Evolutionary conservation across 2,888 invertebrate species (phyloP).

Genomic region (Drosophila fulvimacula): DNA sequence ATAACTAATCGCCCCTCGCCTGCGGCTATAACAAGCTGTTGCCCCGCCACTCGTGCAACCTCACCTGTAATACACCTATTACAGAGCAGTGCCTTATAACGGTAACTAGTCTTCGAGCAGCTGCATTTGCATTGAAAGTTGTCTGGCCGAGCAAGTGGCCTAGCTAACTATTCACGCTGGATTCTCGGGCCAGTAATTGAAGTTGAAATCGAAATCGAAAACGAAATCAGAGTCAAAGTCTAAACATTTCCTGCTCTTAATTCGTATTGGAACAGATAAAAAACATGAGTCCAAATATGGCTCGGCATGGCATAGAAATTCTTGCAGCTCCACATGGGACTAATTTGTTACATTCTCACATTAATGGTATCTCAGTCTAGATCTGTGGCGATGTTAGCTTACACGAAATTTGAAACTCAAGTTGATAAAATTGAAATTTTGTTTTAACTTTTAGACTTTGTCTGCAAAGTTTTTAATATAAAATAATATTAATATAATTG

Average conservation of each 20-base stretch:
- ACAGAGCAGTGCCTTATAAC: slow-evolving; percentile 41
- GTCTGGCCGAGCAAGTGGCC: slow-evolving; percentile 30
- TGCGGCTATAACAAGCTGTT: background rate
- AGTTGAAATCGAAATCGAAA: slow-evolving; percentile 46
- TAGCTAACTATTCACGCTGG: background rate
- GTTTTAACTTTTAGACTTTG: no score
- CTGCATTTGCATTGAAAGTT: slow-evolving; percentile 76
- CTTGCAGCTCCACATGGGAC: slow-evolving; percentile 4
- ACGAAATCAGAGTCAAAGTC: slow-evolving; percentile 7
- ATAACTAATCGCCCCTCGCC: slow-evolving; percentile 4
- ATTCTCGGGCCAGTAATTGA: slow-evolving; percentile 37
- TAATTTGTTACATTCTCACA: slow-evolving; percentile 11
- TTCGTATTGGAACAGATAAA: slow-evolving; percentile 26
- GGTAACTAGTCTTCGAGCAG: slow-evolving; percentile 42
- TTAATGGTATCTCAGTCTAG: background rate
- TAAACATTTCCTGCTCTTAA: slow-evolving; percentile 24
- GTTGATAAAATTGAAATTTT: background rate
- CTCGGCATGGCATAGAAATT: slow-evolving; percentile 5
- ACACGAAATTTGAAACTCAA: background rate
- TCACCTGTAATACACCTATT: slow-evolving; percentile 7
- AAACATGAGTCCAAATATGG: slow-evolving; percentile 15
- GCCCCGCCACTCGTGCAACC: background rate
- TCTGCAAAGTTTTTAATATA: no score
- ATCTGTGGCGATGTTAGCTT: background rate
- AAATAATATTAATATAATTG: no score